Evolutionary conservation across 1,140 invertebrate species (phyloP).

Genomic region (Euura saliciscinereae): DNA sequence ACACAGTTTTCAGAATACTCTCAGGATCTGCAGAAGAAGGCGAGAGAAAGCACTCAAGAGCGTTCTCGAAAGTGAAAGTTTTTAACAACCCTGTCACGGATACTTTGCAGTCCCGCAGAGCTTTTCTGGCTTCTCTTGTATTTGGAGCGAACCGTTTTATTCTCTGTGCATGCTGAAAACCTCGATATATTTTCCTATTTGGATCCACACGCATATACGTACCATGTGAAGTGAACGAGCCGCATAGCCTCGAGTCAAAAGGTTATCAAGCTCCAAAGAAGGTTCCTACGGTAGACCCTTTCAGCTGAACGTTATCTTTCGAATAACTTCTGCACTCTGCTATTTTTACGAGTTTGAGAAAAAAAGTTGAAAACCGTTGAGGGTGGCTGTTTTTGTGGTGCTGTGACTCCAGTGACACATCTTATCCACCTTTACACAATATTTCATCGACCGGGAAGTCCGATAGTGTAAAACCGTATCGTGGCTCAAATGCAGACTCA

Average conservation of each 20-base stretch:
- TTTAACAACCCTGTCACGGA: no score
- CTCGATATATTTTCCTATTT: no score
- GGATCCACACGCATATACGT: no score
- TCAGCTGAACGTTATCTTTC: conserved; percentile 1
- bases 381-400: neutral
- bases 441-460: no score
- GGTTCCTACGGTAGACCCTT: neutral
- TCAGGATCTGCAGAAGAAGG: no score
- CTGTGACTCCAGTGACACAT: neutral
- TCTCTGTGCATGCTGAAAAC: neutral
- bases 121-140: neutral
- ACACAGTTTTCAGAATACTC: no score
- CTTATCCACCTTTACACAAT: neutral
- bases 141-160: neutral
- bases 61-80: no score
- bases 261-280: neutral
- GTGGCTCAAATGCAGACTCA: no score
- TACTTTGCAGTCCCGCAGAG: neutral
- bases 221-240: neutral
- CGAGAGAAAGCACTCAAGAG: no score
- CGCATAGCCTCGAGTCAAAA: neutral
- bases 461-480: no score
- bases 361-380: neutral
- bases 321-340: neutral
- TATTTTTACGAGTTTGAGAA: neutral